Evolutionary conservation across 2,888 invertebrate genomes (phyloP), one percentile per base, ranked within the genome.

Genomic region (Mythimna loreyi): DNA sequence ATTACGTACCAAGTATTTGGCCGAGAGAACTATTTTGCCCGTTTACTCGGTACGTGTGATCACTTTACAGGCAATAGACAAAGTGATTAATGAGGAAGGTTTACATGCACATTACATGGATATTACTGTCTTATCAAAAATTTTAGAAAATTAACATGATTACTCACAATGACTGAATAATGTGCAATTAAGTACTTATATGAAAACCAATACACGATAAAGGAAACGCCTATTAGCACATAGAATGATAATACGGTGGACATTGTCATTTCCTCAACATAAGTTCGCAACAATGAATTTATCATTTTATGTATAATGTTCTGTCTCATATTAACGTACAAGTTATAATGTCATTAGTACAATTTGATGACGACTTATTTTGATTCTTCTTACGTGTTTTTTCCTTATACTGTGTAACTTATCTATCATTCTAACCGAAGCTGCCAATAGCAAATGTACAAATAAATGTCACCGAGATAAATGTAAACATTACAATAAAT

Each of bases 191-290:
- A n/a, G n/a, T n/a, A n/a, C n/a, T n/a, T 59, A 36, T 25, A 55
- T 67, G 30, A 30, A 73, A 58, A 40, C 47, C 13, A 25, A 64
- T 16, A 40, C 7, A 47, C 36, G 58, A 50, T 64, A 36, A 9
- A 69, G 73, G 77, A 76, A 72, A 65, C 28, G 56, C n/a, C 25
- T 25, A 52, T 73, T 56, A 69, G 47, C 40, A 60, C 65, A 67
- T 59, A 30, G 16, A 28, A 25, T 40, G 50, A 47, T 6, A 73
- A 78, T 77, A 74, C 68, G 28, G 30, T 59, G 16, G 25, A 21
- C 23, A 63, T 66, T 70, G 62, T 66, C 50, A 76, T 67, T 74
- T 69, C 74, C 76, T 61, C 62, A n/a, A 33, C 21, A 52, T 49
- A 66, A 57, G 36, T 43, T 23, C 43, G 23, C 30, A 50, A 57